Conservation (phyloP, 1,140 invertebrate species). For the Pseudomyrmex flavicornis region DNA sequence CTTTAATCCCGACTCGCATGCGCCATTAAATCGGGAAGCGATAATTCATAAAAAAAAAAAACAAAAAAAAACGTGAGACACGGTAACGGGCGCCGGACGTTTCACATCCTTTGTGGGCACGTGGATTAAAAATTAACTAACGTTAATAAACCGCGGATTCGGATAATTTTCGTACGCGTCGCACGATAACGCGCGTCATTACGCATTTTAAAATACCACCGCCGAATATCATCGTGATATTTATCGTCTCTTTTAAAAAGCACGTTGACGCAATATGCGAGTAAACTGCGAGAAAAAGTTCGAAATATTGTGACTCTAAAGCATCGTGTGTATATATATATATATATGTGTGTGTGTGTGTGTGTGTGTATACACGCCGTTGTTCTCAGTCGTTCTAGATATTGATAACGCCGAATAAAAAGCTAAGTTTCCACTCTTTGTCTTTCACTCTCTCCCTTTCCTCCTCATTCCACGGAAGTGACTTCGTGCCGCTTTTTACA, state of each 20-base stretch:
- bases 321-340: background rate
- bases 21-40: conserved; percentile 45
- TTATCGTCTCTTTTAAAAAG: background rate
- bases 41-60: conserved; percentile 31
- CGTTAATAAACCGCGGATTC: background rate
- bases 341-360: too few relatives aligned
- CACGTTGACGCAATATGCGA: background rate
- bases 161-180: conserved; percentile 1
- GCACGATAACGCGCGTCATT: too few relatives aligned
- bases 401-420: conserved; percentile 49
- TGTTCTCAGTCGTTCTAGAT: conserved; percentile 21
- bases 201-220: background rate
- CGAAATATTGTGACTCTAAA: conserved; percentile 17
- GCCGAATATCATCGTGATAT: background rate
- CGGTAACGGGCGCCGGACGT: conserved; percentile 7
- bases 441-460: too few relatives aligned
- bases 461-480: background rate
- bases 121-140: conserved; percentile 35
- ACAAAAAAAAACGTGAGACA: conserved; percentile 6
- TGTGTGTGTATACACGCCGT: background rate
- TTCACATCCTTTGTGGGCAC: background rate
- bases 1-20: conserved; percentile 38
- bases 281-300: conserved; percentile 10
- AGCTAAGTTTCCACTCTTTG: conserved; percentile 39
- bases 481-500: conserved; percentile 36